Percentiles rank a stretch among this genome's conserved stretches.
phyloP scores from a whole-genome alignment of 2,888 invertebrate species.

The Eristalinus sepulchralis region DNA sequence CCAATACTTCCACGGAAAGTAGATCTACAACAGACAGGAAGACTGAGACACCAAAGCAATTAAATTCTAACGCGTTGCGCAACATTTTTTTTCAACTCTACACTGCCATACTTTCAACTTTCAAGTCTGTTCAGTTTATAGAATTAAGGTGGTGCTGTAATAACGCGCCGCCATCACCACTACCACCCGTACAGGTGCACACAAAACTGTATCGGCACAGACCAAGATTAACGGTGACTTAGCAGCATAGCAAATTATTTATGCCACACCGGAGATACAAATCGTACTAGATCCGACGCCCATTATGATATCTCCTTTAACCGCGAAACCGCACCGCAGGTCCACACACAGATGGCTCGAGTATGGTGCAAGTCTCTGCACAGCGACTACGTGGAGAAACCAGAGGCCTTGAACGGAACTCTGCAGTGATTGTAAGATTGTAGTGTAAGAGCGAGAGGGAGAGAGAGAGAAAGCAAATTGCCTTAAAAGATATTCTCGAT shows the following conservation, averaged over 20 bases:
- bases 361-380: constrained; percentile 28
- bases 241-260: constrained; percentile 52
- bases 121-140: background rate
- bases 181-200: constrained; percentile 14
- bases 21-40: background rate
- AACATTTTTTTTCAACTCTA: background rate
- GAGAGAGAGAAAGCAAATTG: constrained; percentile 13
- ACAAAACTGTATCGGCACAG: background rate
- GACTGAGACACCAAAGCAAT: background rate
- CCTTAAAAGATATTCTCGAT: constrained; percentile 52
- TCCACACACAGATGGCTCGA: constrained; percentile 25
- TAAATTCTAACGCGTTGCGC: background rate
- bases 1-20: background rate
- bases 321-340: constrained; percentile 25
- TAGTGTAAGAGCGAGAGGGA: no score
- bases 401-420: constrained; percentile 56
- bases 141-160: background rate
- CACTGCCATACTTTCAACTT: background rate
- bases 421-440: constrained; percentile 59
- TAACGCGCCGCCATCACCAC: background rate
- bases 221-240: constrained; percentile 36
- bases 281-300: constrained; percentile 63
- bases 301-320: constrained; percentile 56
- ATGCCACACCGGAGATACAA: constrained; percentile 60
- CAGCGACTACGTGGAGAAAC: constrained; percentile 15